phyloP scores from a whole-genome alignment of 1,140 invertebrate genomes.

The Teleopsis dalmanni region DNA sequence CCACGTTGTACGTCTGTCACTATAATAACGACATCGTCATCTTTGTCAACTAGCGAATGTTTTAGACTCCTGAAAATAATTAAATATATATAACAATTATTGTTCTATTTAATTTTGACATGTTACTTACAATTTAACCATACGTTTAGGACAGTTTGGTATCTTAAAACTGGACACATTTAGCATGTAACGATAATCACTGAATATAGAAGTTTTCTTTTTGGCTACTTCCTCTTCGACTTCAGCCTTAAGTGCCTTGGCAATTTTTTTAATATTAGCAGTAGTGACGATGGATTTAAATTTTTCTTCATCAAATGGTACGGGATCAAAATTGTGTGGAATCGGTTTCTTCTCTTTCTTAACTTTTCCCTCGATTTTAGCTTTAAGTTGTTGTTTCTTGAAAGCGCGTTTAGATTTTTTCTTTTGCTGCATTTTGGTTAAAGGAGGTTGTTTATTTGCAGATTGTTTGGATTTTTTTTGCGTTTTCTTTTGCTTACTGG shows the following conservation, averaged over 20 bases:
- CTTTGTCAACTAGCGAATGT: conserved; percentile 45
- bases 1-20: conserved; percentile 48
- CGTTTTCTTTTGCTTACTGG: background rate
- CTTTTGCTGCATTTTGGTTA: conserved; percentile 6
- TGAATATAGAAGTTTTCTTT: conserved; percentile 28
- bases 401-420: background rate
- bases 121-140: conserved; percentile 28
- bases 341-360: background rate
- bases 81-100: background rate
- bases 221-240: conserved; percentile 26
- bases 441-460: conserved; percentile 4
- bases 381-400: conserved; percentile 5
- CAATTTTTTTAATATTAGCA: conserved; percentile 27
- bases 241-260: conserved; percentile 23
- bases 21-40: conserved; percentile 51
- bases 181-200: conserved; percentile 32
- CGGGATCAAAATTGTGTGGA: conserved; percentile 13
- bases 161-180: conserved; percentile 36
- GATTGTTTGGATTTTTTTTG: conserved; percentile 1
- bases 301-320: conserved; percentile 24
- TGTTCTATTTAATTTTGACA: background rate
- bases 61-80: conserved; percentile 45
- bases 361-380: background rate
- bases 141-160: conserved; percentile 32
- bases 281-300: conserved; percentile 26